Conservation (phyloP, 2,797 vertebrate species). For the Octomys mimax region DNA sequence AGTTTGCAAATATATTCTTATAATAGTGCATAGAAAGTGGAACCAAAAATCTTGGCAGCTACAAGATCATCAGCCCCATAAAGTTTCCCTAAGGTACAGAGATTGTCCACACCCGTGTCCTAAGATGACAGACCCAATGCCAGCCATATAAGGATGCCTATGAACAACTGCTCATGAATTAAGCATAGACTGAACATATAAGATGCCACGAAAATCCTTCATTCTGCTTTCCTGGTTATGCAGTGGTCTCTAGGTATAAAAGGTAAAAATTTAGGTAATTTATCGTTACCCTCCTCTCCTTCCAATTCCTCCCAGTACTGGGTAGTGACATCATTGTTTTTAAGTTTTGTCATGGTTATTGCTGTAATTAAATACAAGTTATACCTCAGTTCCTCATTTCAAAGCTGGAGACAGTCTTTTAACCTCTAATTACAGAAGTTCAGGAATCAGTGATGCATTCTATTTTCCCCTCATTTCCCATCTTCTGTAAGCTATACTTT, state of each 20-base stretch:
- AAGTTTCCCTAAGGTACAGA: constrained; percentile 4
- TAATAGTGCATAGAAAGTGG: background rate
- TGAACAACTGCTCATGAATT: background rate
- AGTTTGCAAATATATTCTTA: constrained; percentile 57
- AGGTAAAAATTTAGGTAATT: constrained; percentile 55
- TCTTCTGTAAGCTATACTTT: constrained; percentile 8
- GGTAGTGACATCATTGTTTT: constrained; percentile 13
- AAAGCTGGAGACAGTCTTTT: background rate
- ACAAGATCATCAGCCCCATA: background rate
- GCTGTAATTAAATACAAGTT: constrained; percentile 12
- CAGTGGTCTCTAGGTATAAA: background rate
- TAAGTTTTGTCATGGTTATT: constrained; percentile 38
- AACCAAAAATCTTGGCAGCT: background rate
- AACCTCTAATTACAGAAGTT: background rate
- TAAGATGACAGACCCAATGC: background rate
- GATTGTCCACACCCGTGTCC: background rate
- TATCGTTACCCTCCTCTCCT: background rate
- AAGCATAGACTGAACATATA: background rate
- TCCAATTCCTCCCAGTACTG: background rate
- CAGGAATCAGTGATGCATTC: background rate
- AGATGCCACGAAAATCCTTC: background rate
- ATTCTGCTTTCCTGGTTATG: constrained; percentile 18
- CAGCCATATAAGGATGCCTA: background rate
- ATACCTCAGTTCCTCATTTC: constrained; percentile 39
- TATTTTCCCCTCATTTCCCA: background rate